Evolutionary conservation across 2,797 vertebrate species (phyloP).

Genomic region (Anomalospiza imberbis): DNA sequence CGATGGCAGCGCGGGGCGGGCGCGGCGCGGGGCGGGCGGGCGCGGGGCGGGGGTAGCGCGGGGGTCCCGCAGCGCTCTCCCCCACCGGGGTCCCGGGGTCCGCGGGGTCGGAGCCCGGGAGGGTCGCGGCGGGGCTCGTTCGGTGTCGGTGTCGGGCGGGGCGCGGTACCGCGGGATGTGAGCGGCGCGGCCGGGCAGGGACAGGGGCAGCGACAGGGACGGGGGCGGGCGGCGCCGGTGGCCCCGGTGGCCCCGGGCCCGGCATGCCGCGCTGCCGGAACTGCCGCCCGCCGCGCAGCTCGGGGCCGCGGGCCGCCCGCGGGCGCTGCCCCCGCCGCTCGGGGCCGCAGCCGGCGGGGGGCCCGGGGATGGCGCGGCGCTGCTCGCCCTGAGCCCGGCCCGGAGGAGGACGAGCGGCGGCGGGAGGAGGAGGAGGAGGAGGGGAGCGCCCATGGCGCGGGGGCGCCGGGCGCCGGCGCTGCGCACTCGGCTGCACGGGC

Average conservation of each 20-base stretch:
- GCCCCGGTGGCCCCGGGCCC: conserved; percentile 19
- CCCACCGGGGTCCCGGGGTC: neutral
- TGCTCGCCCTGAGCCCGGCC: neutral
- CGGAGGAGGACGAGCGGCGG: neutral
- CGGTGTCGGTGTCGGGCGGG: neutral
- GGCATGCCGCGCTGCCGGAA: conserved; percentile 68
- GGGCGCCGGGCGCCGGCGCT: conserved; percentile 72
- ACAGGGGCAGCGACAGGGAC: neutral
- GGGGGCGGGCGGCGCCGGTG: neutral
- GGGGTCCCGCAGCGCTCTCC: neutral
- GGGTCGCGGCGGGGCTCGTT: neutral
- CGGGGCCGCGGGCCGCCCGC: conserved; percentile 53
- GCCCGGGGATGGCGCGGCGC: conserved; percentile 9
- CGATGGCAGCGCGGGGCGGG: neutral
- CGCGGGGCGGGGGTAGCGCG: neutral
- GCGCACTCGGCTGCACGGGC: conserved; percentile 87
- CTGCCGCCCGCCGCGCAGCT: conserved; percentile 36
- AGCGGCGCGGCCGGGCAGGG: neutral
- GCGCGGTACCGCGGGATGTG: neutral
- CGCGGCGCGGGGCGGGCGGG: neutral
- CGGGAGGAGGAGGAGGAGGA: neutral
- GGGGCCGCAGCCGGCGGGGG: conserved; percentile 59
- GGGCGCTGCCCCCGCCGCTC: conserved; percentile 64
- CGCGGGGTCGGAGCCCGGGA: neutral
- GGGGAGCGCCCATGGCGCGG: conserved; percentile 53